These are phyloP conservation scores for Nineta flava DNA, from an alignment of 2,888 invertebrate species.

Conservation along the genomic window DNA sequence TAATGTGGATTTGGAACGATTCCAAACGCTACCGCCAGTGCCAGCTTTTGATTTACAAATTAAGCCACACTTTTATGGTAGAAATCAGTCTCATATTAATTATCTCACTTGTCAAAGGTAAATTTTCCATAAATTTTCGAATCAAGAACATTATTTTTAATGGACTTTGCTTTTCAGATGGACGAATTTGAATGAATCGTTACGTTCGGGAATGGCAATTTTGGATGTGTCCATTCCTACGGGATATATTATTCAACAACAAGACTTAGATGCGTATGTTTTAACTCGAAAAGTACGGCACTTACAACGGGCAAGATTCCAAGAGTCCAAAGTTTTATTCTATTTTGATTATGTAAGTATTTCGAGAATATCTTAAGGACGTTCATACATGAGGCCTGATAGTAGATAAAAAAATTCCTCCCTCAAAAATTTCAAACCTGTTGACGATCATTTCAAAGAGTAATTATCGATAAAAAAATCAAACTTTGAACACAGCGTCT, in stretches of 20 bases:
- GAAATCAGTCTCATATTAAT: conserved; percentile 86
- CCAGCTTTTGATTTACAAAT: conserved; percentile 64
- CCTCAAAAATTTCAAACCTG: too few relatives aligned
- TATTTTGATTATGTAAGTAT: conserved; percentile 82
- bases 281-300: conserved; percentile 60
- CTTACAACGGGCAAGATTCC: conserved; percentile 70
- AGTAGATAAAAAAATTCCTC: too few relatives aligned
- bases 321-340: conserved; percentile 69
- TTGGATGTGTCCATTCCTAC: conserved; percentile 77
- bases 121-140: conserved; percentile 12
- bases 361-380: background rate
- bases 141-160: background rate
- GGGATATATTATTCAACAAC: conserved; percentile 82
- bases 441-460: too few relatives aligned
- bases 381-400: too few relatives aligned
- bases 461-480: too few relatives aligned
- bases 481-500: too few relatives aligned
- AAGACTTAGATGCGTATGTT: conserved; percentile 73
- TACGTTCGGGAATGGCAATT: conserved; percentile 76
- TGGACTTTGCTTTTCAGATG: conserved; percentile 37
- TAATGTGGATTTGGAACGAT: conserved; percentile 70
- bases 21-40: conserved; percentile 71
- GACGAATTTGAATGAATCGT: conserved; percentile 60
- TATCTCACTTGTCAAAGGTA: conserved; percentile 78
- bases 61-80: conserved; percentile 61